A percentile compares a stretch with the other conserved stretches of the same genome.
phyloP scores from a whole-genome alignment of 2,797 vertebrate genomes.

The Echiichthys vipera region DNA sequence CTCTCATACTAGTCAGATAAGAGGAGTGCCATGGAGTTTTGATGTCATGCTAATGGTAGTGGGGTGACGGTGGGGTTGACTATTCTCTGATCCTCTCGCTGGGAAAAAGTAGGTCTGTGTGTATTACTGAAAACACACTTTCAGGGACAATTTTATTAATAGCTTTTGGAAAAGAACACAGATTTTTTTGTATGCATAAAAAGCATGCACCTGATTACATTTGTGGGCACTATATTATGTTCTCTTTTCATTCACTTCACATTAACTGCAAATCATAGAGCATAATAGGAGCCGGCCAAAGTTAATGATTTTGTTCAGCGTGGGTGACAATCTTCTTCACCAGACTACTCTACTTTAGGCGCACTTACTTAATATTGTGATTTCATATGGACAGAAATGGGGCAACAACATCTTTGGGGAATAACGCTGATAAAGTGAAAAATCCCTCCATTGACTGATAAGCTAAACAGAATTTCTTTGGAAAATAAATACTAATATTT shows the following conservation, averaged over 20 bases:
- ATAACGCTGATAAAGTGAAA: conserved; percentile 27
- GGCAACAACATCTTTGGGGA: conserved; percentile 24
- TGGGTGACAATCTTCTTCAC: background rate
- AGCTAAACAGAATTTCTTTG: conserved; percentile 26
- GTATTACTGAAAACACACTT: background rate
- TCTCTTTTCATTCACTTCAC: background rate
- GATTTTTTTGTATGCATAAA: background rate
- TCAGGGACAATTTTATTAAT: background rate
- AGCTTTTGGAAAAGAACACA: background rate
- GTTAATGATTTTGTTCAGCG: background rate
- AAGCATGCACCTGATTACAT: background rate
- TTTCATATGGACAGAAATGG: conserved; percentile 48
- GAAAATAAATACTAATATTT: conserved; percentile 70
- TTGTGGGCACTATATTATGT: too few relatives aligned
- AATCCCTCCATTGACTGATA: conserved; percentile 55
- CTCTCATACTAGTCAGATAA: conserved; percentile 58
- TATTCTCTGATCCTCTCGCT: conserved; percentile 19
- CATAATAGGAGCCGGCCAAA: background rate
- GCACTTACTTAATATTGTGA: conserved; percentile 38
- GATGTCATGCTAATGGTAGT: conserved; percentile 43
- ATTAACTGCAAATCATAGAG: background rate
- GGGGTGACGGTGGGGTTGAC: conserved; percentile 27
- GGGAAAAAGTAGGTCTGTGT: conserved; percentile 7
- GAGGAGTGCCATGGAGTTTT: conserved; percentile 44
- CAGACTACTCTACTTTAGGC: conserved; percentile 4